Evolutionary conservation across 1,140 invertebrate species (phyloP).

Genomic region (Thalassaphorura encarpata): DNA sequence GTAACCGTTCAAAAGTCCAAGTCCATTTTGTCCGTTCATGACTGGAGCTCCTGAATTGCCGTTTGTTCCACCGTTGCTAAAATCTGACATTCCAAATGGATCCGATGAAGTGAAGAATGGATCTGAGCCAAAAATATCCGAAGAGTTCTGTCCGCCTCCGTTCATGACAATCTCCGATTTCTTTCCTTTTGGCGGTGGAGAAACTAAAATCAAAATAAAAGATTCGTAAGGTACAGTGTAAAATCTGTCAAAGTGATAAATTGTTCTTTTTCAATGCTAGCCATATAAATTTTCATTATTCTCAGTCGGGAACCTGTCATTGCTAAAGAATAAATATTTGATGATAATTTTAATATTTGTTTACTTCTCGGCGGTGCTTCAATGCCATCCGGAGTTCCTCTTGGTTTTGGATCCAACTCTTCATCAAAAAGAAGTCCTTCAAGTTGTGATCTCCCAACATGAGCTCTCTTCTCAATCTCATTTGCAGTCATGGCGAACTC

Average conservation of each 20-base stretch:
- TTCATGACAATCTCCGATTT: neutral
- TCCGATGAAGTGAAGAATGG: constrained; percentile 46
- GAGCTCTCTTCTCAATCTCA: constrained; percentile 38
- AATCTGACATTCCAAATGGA: constrained; percentile 72
- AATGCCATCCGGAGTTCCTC: constrained; percentile 35
- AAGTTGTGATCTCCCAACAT: constrained; percentile 60
- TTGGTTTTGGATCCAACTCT: constrained; percentile 57
- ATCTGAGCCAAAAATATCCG: constrained; percentile 48
- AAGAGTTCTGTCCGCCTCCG: neutral
- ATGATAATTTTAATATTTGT: neutral
- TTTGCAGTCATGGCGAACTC: constrained; percentile 31
- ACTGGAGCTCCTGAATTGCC: neutral
- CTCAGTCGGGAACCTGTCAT: neutral
- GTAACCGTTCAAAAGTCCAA: constrained; percentile 11
- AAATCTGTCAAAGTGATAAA: neutral
- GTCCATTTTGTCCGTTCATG: constrained; percentile 7
- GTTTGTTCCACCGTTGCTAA: constrained; percentile 33
- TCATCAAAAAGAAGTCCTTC: constrained; percentile 73
- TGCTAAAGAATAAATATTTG: neutral
- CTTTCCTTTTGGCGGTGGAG: constrained; percentile 60
- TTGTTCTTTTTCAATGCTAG: neutral
- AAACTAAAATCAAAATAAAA: constrained; percentile 45
- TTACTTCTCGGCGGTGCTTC: constrained; percentile 37
- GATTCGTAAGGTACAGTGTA: constrained; percentile 1
- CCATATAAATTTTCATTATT: neutral